Conservation (phyloP, 2,888 invertebrate genomes). For the Pardosa pseudoannulata region DNA sequence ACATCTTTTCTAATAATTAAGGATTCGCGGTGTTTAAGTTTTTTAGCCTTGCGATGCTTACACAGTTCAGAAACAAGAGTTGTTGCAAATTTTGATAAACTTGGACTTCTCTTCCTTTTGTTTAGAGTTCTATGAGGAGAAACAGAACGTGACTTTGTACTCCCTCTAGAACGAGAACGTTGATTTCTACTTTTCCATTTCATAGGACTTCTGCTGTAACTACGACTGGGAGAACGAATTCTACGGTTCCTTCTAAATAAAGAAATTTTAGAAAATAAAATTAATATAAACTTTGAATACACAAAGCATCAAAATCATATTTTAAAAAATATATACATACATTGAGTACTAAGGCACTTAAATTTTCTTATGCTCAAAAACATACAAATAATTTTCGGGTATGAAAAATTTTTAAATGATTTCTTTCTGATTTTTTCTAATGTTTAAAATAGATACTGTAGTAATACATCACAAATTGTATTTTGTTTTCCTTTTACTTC, state of each 20-base stretch:
- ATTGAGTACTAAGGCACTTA: too few species aligned
- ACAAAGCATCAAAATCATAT: too few species aligned
- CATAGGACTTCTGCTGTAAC: slow-evolving; percentile 60
- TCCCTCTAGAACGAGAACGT: slow-evolving; percentile 55
- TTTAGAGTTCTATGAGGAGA: slow-evolving; percentile 65
- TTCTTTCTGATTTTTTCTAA: too few species aligned
- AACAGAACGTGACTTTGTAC: slow-evolving; percentile 69
- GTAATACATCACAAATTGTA: too few species aligned
- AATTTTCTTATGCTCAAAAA: too few species aligned
- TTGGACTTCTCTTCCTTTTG: slow-evolving; percentile 65
- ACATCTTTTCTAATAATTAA: slow-evolving; percentile 42
- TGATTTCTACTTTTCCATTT: slow-evolving; percentile 43
- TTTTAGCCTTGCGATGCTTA: slow-evolving; percentile 76
- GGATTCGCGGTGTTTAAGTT: slow-evolving; percentile 35
- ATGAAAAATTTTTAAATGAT: too few species aligned
- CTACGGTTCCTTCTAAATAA: slow-evolving; percentile 37
- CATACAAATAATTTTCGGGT: too few species aligned
- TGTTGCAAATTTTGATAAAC: slow-evolving; percentile 75
- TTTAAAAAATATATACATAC: too few species aligned
- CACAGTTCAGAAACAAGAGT: slow-evolving; percentile 77
- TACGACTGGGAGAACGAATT: slow-evolving; percentile 38
- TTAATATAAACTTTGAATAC: too few species aligned
- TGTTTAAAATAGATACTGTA: too few species aligned
- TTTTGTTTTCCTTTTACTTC: too few species aligned
- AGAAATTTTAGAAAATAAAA: too few species aligned